A percentile compares a stretch with the other conserved stretches of the same genome.
These are phyloP conservation scores for Bufotes viridis DNA, from an alignment of 2,797 vertebrate species.

Conservation along the genomic window DNA sequence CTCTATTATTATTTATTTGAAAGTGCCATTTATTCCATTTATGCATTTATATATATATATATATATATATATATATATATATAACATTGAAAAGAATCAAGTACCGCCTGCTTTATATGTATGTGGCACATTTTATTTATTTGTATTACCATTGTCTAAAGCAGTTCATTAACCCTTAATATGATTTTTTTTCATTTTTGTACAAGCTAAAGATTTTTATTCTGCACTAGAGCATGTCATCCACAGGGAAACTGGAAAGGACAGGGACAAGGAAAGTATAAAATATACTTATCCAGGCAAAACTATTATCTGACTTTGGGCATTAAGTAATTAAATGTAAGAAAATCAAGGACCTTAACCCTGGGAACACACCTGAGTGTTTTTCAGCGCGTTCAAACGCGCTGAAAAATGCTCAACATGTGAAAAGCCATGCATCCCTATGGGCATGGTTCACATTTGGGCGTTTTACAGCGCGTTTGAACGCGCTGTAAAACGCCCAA, in stretches of 20 bases:
- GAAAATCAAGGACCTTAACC: background rate
- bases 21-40: no score
- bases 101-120: background rate
- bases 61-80: constrained; percentile 33
- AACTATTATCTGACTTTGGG: background rate
- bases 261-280: background rate
- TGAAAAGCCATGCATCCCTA: no score
- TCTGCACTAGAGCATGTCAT: background rate
- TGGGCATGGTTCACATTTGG: no score
- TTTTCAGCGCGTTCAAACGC: no score
- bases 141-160: background rate
- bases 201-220: background rate
- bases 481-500: no score
- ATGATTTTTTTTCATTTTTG: background rate
- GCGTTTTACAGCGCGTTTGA: no score
- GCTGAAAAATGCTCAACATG: no score
- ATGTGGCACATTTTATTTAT: background rate
- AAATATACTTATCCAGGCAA: constrained; percentile 1
- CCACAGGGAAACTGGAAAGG: background rate
- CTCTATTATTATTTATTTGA: background rate
- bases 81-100: background rate
- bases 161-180: background rate
- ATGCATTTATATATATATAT: constrained; percentile 11
- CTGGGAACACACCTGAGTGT: no score
- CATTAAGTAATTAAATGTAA: background rate